Percentiles rank a stretch among this genome's conserved stretches.
Evolutionary conservation across 2,113 vertebrate species (phyloP).

Genomic region (Crotalus viridis): DNA sequence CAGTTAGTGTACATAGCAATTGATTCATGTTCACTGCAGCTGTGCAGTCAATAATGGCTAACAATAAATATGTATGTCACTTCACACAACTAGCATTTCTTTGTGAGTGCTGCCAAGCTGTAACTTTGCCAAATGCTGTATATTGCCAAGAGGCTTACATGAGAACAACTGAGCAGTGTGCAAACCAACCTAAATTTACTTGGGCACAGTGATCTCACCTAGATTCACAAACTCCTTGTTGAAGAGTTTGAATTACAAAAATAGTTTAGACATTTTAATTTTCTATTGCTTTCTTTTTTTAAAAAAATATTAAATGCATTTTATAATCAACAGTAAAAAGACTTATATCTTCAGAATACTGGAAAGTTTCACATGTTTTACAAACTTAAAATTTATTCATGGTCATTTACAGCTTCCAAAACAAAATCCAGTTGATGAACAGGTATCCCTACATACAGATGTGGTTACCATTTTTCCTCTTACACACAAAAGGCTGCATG

Average conservation of each 20-base stretch:
- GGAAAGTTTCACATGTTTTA: slow-evolving; percentile 29
- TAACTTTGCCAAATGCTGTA: neutral
- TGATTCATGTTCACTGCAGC: neutral
- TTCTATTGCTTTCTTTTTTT: slow-evolving; percentile 44
- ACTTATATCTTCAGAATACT: slow-evolving; percentile 36
- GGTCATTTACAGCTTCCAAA: slow-evolving; percentile 42
- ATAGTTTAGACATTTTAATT: slow-evolving; percentile 21
- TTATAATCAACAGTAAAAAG: slow-evolving; percentile 39
- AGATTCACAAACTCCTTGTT: neutral
- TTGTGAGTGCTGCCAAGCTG: neutral
- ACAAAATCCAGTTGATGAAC: slow-evolving; percentile 6
- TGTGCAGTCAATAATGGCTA: neutral
- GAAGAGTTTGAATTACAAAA: neutral
- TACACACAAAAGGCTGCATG: neutral
- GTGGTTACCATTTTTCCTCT: neutral
- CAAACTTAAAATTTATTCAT: slow-evolving; percentile 36
- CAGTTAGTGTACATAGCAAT: neutral
- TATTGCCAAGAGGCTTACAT: neutral
- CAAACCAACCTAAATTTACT: neutral
- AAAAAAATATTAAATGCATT: slow-evolving; percentile 21
- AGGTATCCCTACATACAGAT: neutral
- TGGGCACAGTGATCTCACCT: neutral
- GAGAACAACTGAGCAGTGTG: neutral
- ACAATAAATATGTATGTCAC: neutral
- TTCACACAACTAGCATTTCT: neutral